A percentile compares a stretch with the other conserved stretches of the same genome.
These are phyloP conservation scores for Phyllotreta cruciferae DNA, from an alignment of 2,888 invertebrate genomes.

Conservation along the genomic window DNA sequence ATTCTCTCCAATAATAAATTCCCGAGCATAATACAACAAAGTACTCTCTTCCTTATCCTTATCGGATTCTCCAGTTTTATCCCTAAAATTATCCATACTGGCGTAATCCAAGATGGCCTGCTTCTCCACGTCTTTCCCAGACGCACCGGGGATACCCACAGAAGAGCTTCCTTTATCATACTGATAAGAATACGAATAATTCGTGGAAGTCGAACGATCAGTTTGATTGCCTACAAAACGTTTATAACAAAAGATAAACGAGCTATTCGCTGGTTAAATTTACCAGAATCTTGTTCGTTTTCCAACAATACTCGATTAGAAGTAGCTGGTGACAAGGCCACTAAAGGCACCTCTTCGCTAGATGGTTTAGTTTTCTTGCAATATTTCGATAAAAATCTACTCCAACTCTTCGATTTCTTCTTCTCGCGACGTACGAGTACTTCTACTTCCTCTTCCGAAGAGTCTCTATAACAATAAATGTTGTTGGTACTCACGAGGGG, in stretches of 20 bases:
- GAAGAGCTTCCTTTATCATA: slow-evolving; percentile 46
- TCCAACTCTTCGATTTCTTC: slow-evolving; percentile 26
- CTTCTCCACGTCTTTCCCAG: slow-evolving; percentile 54
- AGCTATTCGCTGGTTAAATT: too few relatives aligned
- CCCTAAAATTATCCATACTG: slow-evolving; percentile 53
- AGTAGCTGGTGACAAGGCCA: slow-evolving; percentile 8
- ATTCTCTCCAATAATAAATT: too few relatives aligned
- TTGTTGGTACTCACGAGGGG: too few relatives aligned
- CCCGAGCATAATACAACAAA: too few relatives aligned
- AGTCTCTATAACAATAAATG: slow-evolving; percentile 50
- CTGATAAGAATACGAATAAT: slow-evolving; percentile 57
- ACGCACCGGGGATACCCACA: slow-evolving; percentile 20
- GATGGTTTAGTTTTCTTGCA: slow-evolving; percentile 8
- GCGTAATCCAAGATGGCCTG: slow-evolving; percentile 55
- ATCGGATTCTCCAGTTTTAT: slow-evolving; percentile 15
- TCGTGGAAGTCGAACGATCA: slow-evolving; percentile 43
- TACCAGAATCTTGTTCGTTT: too few relatives aligned
- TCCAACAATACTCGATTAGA: too few relatives aligned
- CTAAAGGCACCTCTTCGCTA: slow-evolving; percentile 11
- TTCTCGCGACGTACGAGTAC: slow-evolving; percentile 23
- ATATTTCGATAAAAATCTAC: slow-evolving; percentile 22
- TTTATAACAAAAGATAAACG: background rate
- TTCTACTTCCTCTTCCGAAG: slow-evolving; percentile 50
- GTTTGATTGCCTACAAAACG: slow-evolving; percentile 13
- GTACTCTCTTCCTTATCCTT: too few relatives aligned